Evolutionary conservation across 2,888 invertebrate genomes (phyloP), one percentile per base, ranked within the genome.

Genomic region (Idaea biselata): DNA sequence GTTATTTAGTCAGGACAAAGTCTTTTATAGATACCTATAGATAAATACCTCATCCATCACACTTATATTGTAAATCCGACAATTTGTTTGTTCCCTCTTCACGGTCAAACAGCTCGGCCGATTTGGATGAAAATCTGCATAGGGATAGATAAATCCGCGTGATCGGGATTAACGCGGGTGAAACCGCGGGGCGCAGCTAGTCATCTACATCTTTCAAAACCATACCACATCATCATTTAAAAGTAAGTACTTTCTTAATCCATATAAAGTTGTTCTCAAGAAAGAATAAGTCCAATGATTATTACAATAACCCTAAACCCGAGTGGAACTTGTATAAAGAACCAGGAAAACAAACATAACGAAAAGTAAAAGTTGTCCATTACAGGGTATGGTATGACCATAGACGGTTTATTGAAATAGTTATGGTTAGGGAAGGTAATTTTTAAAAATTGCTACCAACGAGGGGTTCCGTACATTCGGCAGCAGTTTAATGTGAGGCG

Each of bases 381-480:
- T 87, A 85, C 79, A 80, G 72, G 80, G 79, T 73, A 73, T 73
- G 72, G 73, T 82, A 86, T 82, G 83, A 84, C 85, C 85, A 83
- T 86, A 85, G 87, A 86, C 84, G 80, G 85, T 89, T 88, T 89
- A 90, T 89, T 89, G 87, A 87, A 88, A 90, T 87, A 89, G 89
- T 87, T 85, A 88, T 83, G 83, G 82, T 80, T 70, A 76, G 75
- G 74, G 78, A 80, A 81, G 85, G 88, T 87, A 86, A 89, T 89
- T 89, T 87, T 88, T 76, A 84, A 89, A 90, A 89, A 89, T 86
- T 86, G 87, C 89, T 80, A 78, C 77, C 82, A 81, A 80, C 82
- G 82, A 83, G 79, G 79, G 81, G 73, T 74, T 81, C 69, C 77
- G 83, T 83, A 84, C 87, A 87, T 84, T 87, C 80, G 80, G 84